Base-by-base conservation (phyloP, 1,140 invertebrate genomes). In the Temnothorax nylanderi region DNA sequence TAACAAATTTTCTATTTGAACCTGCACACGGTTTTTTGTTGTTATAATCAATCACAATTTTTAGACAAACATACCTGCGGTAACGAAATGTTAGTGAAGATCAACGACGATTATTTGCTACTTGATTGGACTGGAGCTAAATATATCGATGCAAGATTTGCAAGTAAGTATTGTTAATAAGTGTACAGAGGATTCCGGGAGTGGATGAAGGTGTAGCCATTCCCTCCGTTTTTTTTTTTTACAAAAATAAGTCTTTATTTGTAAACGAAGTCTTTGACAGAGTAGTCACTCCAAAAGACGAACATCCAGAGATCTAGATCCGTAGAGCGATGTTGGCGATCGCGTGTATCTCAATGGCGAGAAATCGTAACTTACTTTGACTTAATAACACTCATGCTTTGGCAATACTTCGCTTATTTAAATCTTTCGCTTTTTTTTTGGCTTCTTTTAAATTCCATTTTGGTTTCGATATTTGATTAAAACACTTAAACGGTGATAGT, bases 401-500 rank as follows among this genome's bases (percentile, higher is more conserved):
- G 76, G 88, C 85, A 87, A 76, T 86, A 84, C 81, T 69, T 81
- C n/a, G 69, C 69, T 75, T 74, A 84, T 60, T 60, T 56, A 44
- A 75, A 84, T 84, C 80, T 71, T 88, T 84, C 60, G 47, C 51
- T 64, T 69, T 62, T 54, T 54, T 54, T 71, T 86, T 47, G 18
- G 65, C 64, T 82, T 60, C 56, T 67, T 80, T 60, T 69, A 65
- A 64, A 67, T 65, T 72, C 56, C 88, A 21, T 67, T 62, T 62
- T 86, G 41, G 41, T 58, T 93, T 92, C 87, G 92, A 93, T 93
- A 95, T 93, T 94, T 93, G 93, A 92, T 93, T 93, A 93, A 92
- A 89, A 92, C 92, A 93, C 80, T 94, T 93, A 95, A 90, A 95
- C 95, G 90, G 94, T 94, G 92, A 95, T 95, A 85, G 94, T 95